These are phyloP conservation scores for Nebria salina DNA, from an alignment of 2,888 invertebrate species.

Conservation along the genomic window DNA sequence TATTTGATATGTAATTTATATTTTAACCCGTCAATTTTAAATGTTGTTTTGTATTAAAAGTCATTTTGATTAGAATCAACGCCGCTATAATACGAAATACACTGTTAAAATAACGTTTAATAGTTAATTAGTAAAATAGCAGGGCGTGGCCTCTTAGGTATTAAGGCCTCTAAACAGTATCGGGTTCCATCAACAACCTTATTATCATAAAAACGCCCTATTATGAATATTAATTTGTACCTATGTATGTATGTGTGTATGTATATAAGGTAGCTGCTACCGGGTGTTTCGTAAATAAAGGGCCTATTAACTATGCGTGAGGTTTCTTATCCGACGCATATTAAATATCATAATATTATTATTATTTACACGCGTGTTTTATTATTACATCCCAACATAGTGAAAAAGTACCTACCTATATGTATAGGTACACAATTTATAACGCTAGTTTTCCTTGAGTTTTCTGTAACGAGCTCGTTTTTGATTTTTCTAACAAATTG, in stretches of 20 bases:
- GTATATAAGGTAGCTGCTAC: neutral
- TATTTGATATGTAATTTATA: too few species aligned
- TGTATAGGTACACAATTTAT: too few species aligned
- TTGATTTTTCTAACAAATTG: too few species aligned
- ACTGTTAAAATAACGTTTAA: neutral
- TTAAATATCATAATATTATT: neutral
- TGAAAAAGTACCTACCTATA: too few species aligned
- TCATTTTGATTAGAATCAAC: too few species aligned
- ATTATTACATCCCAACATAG: neutral
- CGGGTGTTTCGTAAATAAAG: constrained; percentile 16
- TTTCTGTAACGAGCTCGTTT: too few species aligned
- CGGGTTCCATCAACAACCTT: constrained; percentile 20
- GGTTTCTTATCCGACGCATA: neutral
- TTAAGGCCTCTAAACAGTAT: constrained; percentile 6
- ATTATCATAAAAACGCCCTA: constrained; percentile 40
- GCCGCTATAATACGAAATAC: neutral
- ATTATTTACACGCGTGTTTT: neutral
- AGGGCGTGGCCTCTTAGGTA: neutral
- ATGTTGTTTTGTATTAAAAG: too few species aligned
- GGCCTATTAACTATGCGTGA: neutral
- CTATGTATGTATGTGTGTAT: too few species aligned
- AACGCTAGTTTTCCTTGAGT: too few species aligned
- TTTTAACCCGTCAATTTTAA: too few species aligned
- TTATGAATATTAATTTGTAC: constrained; percentile 27
- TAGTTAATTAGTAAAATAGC: constrained; percentile 13